phyloP scores from a whole-genome alignment of 2,888 invertebrate species.

The Dascillus cervinus region DNA sequence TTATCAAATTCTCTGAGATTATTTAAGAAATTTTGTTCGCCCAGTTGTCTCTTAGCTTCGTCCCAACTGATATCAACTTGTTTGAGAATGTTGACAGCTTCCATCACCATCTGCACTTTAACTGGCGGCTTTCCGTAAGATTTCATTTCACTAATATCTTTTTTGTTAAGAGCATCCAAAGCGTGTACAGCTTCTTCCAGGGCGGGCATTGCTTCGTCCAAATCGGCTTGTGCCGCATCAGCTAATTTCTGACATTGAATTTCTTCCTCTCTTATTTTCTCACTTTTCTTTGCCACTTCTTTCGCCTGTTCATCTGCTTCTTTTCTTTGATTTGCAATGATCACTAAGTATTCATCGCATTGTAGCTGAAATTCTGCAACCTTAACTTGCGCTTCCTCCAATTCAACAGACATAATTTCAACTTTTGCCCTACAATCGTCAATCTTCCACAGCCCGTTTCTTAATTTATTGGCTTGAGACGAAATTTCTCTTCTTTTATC shows the following conservation, averaged over 20 bases:
- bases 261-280: conserved; percentile 73
- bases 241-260: conserved; percentile 74
- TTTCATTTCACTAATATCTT: conserved; percentile 83
- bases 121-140: conserved; percentile 81
- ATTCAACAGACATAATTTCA: conserved; percentile 73
- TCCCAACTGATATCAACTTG: conserved; percentile 76
- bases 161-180: conserved; percentile 73
- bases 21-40: conserved; percentile 71
- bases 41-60: conserved; percentile 79
- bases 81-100: conserved; percentile 78
- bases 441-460: conserved; percentile 78
- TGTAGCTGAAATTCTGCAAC: conserved; percentile 71
- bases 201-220: conserved; percentile 81
- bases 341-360: conserved; percentile 78
- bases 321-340: conserved; percentile 70
- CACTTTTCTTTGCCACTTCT: conserved; percentile 62
- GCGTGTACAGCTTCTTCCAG: conserved; percentile 76
- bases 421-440: conserved; percentile 79
- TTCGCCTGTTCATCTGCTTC: conserved; percentile 78
- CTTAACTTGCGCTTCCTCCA: conserved; percentile 69
- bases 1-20: conserved; percentile 79
- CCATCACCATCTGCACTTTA: conserved; percentile 84
- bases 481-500: conserved; percentile 65
- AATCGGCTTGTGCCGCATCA: conserved; percentile 71
- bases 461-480: conserved; percentile 67